Percentiles rank a stretch among this genome's conserved stretches.
phyloP scores from a whole-genome alignment of 2,797 vertebrate genomes.

The Dermochelys coriacea region DNA sequence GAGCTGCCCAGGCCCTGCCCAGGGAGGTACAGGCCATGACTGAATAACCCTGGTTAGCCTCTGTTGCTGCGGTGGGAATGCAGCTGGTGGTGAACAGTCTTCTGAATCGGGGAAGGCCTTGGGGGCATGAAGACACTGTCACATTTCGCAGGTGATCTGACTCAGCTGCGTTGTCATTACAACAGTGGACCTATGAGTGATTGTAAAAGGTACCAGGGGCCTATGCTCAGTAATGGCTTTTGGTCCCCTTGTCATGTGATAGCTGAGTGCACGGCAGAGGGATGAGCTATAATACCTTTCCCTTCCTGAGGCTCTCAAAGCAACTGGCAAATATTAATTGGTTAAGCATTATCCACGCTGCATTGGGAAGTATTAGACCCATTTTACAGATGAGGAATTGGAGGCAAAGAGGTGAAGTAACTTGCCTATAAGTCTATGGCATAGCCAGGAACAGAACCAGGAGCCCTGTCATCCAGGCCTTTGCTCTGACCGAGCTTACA shows the following conservation, averaged over 20 bases:
- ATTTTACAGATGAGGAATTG: not conserved
- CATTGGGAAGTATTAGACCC: not conserved
- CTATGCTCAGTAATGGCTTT: not conserved
- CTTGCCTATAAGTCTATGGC: not conserved
- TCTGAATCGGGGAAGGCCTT: not conserved
- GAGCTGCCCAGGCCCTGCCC: not conserved
- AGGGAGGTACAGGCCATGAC: not conserved
- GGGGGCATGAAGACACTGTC: not conserved
- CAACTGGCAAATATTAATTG: not conserved
- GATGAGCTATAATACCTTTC: not conserved
- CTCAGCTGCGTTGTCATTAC: not conserved
- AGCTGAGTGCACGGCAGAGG: not conserved
- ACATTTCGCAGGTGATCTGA: not conserved
- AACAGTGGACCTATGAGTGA: not conserved
- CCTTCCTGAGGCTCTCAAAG: not conserved
- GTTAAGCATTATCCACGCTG: not conserved
- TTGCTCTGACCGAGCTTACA: not conserved
- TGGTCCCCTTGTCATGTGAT: not conserved
- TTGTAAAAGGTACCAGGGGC: not conserved
- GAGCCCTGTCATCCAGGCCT: rapidly evolving
- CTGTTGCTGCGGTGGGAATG: not conserved
- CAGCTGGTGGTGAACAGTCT: not conserved
- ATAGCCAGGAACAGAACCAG: not conserved
- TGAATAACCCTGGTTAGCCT: not conserved
- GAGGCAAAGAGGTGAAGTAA: not conserved